Base-by-base conservation (phyloP, 2,113 vertebrate genomes). In the Phyllostomus discolor region DNA sequence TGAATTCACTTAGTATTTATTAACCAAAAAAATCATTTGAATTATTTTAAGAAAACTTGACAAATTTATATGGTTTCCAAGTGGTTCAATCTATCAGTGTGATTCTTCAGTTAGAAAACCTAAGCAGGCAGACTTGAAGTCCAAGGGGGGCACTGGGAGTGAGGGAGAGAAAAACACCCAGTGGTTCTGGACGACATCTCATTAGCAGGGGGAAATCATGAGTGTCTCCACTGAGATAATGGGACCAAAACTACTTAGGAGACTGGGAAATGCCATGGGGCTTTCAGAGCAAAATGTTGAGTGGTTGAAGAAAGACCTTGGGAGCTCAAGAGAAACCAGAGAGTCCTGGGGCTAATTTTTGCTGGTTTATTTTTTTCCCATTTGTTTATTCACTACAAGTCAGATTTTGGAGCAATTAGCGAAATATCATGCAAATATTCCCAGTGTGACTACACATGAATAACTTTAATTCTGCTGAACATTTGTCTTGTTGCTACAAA, bases 351-450 rank as follows among this genome's bases (percentile, higher is more conserved):
- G 97, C 97, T 98, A 98, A 98, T 97, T 92, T 97, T 95, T 96
- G 35, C 93, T 88, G 59, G 75, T 95, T 98, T 94, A 82, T 96
- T 92, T 94, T 90, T 50, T 1, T 0, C 12, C 57, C 92, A 19
- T 97, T 98, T 98, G 97, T 98, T 98, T 98, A 98, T 98, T 98
- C 81, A 54, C 96, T 98, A 88, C 95, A 90, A 98, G 97, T 98
- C 97, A 98, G 96, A 97, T 98, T 98, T 98, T 98, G 94, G 97
- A 98, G 97, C 97, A 98, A 98, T 99, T 98, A 98, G 98, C 97
- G 97, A 98, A 98, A 98, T 98, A 98, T 98, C 98, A 98, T 98
- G 98, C 98, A 98, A 98, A 98, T 98, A 98, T 98, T 98, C 98
- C 98, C 98, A 98, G 96, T 98, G 98, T 98, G 98, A 97, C 97